Base-by-base conservation (phyloP, 2,888 invertebrate genomes). In the Crossocerus cetratus region DNA sequence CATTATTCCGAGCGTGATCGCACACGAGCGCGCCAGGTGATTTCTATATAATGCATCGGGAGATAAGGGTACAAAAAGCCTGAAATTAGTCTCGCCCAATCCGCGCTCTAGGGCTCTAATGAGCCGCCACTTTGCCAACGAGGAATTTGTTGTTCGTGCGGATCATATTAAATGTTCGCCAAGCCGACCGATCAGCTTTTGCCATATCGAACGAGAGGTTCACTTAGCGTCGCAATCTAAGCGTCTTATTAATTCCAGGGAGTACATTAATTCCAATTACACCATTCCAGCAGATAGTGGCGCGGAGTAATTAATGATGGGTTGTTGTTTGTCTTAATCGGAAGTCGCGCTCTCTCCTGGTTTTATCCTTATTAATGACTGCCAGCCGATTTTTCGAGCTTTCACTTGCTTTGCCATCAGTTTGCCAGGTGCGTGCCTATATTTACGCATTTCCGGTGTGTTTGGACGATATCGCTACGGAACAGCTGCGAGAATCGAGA, bases 1-100 rank as follows among this genome's bases (percentile, higher is more conserved):
- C 75, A 78, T 74, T 81, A 69, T 65, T 65, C 57, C 55, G 65
- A 64, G 55, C 70, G 78, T 49, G 74, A 81, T 80, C 70, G 72
- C 58, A 32, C 61, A 66, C n/a, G n/a, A n/a, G 63, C 70, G 58
- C 8, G 5, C 8, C 32, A 32, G 2, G 11, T 32, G 5, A 32
- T 32, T 32, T 32, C 32, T 32, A 32, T 32, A 11, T 5, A 3
- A 32, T 32, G 5, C 32, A 8, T 32, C 8, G 32, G 2, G 32
- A 32, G 32, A 32, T 32, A 32, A 32, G 32, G 1, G 14, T 4
- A 49, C 14, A 49, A 49, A 49, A 49, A 49, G 49, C 49, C 4
- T 49, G 0, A 49, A 49, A 11, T 49, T 49, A 16, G 1, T 4
- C n/a, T n/a, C 32, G 4, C 13, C 13, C 14, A 13, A 14, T 16